Evolutionary conservation across 2,888 invertebrate species (phyloP).

Genomic region (Leucania comma): DNA sequence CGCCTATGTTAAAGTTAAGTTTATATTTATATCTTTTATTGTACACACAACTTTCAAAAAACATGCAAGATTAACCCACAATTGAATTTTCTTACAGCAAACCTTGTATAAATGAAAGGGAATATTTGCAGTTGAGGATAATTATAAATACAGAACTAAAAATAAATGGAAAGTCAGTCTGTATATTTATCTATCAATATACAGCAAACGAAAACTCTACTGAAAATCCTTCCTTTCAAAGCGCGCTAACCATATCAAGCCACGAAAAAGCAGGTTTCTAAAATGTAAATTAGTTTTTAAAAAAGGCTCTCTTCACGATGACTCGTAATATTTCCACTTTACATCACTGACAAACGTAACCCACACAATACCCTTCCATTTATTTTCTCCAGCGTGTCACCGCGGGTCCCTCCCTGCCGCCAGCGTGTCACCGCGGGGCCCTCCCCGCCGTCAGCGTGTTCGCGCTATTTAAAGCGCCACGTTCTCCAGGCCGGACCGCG

Average conservation of each 20-base stretch:
- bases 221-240: neutral
- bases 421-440: neutral
- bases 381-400: neutral
- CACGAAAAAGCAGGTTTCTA: no score
- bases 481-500: conserved; percentile 10
- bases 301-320: neutral
- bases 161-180: neutral
- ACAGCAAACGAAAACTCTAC: neutral
- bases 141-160: no score
- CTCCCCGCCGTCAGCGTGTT: conserved; percentile 16
- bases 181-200: neutral
- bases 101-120: no score
- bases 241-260: neutral
- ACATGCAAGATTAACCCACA: no score
- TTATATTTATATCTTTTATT: no score
- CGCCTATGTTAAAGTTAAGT: no score
- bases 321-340: conserved; percentile 1
- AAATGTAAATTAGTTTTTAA: neutral
- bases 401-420: neutral
- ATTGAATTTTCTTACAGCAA: no score
- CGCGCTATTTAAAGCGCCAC: conserved; percentile 14
- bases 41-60: no score
- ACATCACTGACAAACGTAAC: conserved; percentile 3
- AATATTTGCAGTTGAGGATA: no score
- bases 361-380: conserved; percentile 5